These are phyloP conservation scores for Excalfactoria chinensis DNA, from an alignment of 2,113 vertebrate species.

Conservation along the genomic window DNA sequence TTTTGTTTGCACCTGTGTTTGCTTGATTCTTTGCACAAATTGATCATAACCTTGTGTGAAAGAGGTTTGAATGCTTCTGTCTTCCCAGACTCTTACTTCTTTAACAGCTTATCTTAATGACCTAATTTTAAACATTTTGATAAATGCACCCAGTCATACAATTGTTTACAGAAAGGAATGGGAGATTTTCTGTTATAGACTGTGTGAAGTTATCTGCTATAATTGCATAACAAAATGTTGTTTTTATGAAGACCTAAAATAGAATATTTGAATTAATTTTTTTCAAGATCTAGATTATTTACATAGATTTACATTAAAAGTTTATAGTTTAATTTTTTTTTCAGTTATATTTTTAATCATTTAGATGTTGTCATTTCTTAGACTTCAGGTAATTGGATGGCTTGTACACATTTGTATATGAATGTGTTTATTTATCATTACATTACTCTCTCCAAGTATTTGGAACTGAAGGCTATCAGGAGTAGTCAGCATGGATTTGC, in stretches of 20 bases:
- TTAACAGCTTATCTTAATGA: not conserved
- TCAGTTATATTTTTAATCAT: not conserved
- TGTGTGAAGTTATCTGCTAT: not conserved
- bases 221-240: not conserved
- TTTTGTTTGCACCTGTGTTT: not conserved
- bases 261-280: not conserved
- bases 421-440: not conserved
- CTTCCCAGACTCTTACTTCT: not conserved
- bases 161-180: not conserved
- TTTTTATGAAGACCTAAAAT: not conserved
- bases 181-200: not conserved
- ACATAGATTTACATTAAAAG: not conserved
- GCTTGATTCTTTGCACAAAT: not conserved
- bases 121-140: not conserved
- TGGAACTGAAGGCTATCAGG: no score
- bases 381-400: not conserved
- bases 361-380: not conserved
- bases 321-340: not conserved
- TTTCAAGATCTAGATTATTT: not conserved
- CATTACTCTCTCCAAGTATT: no score
- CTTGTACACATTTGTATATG: not conserved
- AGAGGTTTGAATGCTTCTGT: not conserved
- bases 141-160: not conserved
- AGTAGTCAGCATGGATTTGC: no score
- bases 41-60: not conserved